Percentiles rank a stretch among this genome's conserved stretches.
Evolutionary conservation across 2,888 invertebrate genomes (phyloP).

Genomic region (Ornithoptera alexandrae): DNA sequence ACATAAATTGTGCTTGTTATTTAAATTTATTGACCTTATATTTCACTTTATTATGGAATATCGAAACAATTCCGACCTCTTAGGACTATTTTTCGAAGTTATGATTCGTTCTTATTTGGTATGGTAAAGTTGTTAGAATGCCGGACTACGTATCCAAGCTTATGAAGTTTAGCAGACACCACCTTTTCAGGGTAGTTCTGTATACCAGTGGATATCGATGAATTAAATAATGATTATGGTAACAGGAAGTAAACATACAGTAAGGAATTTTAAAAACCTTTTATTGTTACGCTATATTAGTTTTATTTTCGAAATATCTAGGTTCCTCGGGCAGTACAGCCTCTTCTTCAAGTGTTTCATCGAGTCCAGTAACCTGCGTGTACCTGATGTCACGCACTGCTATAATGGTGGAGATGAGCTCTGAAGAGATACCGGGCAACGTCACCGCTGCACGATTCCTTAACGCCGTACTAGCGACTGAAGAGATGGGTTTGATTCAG

Average conservation of each 20-base stretch:
- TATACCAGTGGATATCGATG: no score
- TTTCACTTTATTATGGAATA: no score
- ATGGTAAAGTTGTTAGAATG: no score
- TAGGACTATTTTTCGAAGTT: no score
- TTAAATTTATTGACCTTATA: no score
- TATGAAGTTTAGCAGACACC: no score
- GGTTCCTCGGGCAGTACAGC: constrained; percentile 73
- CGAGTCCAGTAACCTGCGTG: constrained; percentile 83
- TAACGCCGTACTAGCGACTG: constrained; percentile 66
- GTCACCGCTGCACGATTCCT: constrained; percentile 66
- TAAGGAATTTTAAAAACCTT: neutral
- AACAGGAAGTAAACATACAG: neutral
- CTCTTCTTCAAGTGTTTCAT: constrained; percentile 66
- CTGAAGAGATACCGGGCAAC: constrained; percentile 65
- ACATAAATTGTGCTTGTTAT: no score
- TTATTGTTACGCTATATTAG: neutral
- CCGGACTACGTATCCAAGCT: no score
- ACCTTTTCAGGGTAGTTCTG: no score
- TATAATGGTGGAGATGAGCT: constrained; percentile 88
- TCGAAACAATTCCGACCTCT: no score
- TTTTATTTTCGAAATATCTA: constrained; percentile 32
- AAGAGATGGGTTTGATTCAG: constrained; percentile 88
- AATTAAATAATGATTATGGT: no score
- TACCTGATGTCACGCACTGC: constrained; percentile 91
- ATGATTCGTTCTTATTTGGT: no score